These are phyloP conservation scores for Aphidius ervi DNA, from an alignment of 1,140 invertebrate species.

Conservation along the genomic window DNA sequence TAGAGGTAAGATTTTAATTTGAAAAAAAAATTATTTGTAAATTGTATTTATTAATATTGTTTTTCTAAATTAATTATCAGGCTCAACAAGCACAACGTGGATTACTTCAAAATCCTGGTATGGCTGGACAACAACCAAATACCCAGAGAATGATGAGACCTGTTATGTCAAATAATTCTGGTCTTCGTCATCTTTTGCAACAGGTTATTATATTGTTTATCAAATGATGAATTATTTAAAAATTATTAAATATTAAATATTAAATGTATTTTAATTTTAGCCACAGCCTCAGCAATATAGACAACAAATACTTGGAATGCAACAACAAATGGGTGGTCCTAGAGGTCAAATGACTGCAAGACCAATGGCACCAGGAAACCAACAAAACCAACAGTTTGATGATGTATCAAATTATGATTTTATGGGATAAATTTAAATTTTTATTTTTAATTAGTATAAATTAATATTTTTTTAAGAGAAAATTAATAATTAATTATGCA, in stretches of 20 bases:
- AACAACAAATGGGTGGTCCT: conserved; percentile 49
- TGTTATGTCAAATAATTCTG: conserved; percentile 61
- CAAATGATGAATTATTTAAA: not conserved
- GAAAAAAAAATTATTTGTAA: conserved; percentile 8
- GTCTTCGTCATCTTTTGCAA: conserved; percentile 65
- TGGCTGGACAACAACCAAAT: conserved; percentile 48
- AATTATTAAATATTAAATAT: not conserved
- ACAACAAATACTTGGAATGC: conserved; percentile 50
- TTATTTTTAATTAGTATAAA: too few species aligned
- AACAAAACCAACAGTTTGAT: conserved; percentile 53
- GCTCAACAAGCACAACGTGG: conserved; percentile 49
- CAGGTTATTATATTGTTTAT: conserved; percentile 50
- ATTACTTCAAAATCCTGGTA: conserved; percentile 40
- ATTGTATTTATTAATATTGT: not conserved
- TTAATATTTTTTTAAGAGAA: too few species aligned
- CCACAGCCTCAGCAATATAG: conserved; percentile 51
- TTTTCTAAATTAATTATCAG: conserved; percentile 19
- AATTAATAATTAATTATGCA: too few species aligned
- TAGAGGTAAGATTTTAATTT: conserved; percentile 57
- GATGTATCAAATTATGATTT: conserved; percentile 54
- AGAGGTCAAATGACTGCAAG: conserved; percentile 44
- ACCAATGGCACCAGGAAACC: conserved; percentile 45
- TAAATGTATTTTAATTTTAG: conserved; percentile 28
- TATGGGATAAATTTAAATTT: conserved; percentile 35
- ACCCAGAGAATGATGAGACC: conserved; percentile 63